Conservation (phyloP, 1,140 invertebrate genomes). For the Littorina saxatilis region DNA sequence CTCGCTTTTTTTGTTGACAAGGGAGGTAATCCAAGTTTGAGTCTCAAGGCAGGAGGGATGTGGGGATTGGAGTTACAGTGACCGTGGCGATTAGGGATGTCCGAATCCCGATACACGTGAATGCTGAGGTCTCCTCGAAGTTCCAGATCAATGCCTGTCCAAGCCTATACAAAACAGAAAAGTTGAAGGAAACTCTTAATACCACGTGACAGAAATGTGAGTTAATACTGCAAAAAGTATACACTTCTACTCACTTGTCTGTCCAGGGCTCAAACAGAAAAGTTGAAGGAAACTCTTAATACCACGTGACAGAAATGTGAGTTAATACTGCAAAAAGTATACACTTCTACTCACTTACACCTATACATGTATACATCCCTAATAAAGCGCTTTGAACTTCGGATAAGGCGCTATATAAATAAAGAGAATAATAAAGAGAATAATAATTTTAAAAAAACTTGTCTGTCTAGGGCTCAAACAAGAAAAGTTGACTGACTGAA, state of each 20-base stretch:
- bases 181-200: neutral
- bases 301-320: neutral
- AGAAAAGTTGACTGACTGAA: neutral
- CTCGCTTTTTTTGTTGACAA: too few relatives aligned
- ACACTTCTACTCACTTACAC: too few relatives aligned
- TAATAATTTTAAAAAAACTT: too few relatives aligned
- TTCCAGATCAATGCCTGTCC: slow-evolving; percentile 47
- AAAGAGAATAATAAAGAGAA: too few relatives aligned
- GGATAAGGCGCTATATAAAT: too few relatives aligned
- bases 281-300: neutral
- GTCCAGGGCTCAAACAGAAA: slow-evolving; percentile 44
- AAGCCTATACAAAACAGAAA: slow-evolving; percentile 43
- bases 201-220: neutral
- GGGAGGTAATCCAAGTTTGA: slow-evolving; percentile 48
- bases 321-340: neutral
- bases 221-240: neutral
- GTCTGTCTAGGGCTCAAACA: slow-evolving; percentile 46
- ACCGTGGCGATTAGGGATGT: slow-evolving; percentile 56
- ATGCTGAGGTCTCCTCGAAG: slow-evolving; percentile 37
- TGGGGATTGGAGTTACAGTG: slow-evolving; percentile 59
- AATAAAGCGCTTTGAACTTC: too few relatives aligned
- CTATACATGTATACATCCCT: too few relatives aligned
- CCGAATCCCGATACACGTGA: slow-evolving; percentile 54
- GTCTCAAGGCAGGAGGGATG: slow-evolving; percentile 48
- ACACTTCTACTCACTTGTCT: neutral